These are phyloP conservation scores for Carduelis carduelis DNA, from an alignment of 2,797 vertebrate species.

Conservation along the genomic window DNA sequence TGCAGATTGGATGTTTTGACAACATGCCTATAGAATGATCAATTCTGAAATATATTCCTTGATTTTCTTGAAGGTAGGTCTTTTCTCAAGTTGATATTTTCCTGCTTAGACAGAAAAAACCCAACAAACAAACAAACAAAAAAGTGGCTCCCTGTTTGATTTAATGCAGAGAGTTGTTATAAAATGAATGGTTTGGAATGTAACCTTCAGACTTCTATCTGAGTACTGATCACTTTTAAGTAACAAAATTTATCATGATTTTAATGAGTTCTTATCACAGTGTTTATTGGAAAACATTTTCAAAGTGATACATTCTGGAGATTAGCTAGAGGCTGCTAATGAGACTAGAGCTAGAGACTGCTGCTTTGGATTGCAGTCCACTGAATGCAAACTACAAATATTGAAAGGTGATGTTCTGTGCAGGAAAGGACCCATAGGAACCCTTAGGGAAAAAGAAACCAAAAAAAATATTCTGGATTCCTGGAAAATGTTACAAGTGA, in stretches of 20 bases:
- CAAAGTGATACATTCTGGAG: not conserved
- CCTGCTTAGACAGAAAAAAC: rapidly evolving
- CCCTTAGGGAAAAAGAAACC: not conserved
- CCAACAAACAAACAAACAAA: not conserved
- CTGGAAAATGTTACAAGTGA: not conserved
- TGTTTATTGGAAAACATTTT: not conserved
- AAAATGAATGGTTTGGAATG: not conserved
- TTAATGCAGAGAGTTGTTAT: not conserved
- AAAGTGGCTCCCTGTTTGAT: not conserved
- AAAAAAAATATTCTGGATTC: not conserved
- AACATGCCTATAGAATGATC: not conserved
- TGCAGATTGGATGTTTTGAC: not conserved
- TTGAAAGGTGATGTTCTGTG: not conserved
- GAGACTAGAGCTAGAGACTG: not conserved
- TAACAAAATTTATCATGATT: not conserved
- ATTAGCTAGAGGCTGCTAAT: not conserved
- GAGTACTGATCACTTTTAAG: not conserved
- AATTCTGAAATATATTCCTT: not conserved
- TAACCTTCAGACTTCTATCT: not conserved
- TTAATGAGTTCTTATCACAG: not conserved
- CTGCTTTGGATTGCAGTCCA: not conserved
- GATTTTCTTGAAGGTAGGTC: not conserved
- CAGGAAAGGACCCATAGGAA: not conserved
- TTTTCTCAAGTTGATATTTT: not conserved
- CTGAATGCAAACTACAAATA: not conserved